phyloP scores from a whole-genome alignment of 2,113 vertebrate genomes.

The Corvus moneduloides region DNA sequence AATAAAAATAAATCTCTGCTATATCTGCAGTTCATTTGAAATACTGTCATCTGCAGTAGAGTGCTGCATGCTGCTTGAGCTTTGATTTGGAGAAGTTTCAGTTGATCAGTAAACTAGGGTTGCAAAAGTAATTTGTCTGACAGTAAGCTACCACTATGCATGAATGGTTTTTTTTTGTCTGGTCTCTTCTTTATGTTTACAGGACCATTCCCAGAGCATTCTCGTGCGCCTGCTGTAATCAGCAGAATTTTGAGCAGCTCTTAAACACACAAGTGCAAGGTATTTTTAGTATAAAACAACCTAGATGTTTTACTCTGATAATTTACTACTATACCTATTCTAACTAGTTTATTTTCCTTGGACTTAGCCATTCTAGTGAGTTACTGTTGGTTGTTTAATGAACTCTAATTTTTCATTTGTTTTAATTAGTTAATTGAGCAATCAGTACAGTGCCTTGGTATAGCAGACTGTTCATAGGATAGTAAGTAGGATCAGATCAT shows the following conservation, averaged over 20 bases:
- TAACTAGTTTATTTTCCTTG: neutral
- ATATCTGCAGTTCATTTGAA: neutral
- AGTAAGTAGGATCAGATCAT: neutral
- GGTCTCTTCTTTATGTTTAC: neutral
- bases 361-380: neutral
- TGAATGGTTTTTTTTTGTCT: neutral
- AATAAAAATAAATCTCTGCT: neutral
- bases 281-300: neutral
- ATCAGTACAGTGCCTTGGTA: neutral
- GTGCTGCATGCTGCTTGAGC: neutral
- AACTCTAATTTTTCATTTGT: neutral
- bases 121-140: neutral
- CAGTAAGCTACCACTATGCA: neutral
- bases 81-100: neutral
- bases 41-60: neutral
- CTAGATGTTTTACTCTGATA: neutral
- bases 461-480: neutral
- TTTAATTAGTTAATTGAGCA: conserved; percentile 22
- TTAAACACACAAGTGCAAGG: neutral
- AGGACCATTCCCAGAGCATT: neutral
- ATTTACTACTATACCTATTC: neutral
- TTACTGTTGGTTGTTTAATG: neutral
- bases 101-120: neutral
- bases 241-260: neutral
- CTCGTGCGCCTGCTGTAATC: neutral